Base-by-base conservation (phyloP, 1,140 invertebrate genomes). In the Drosophila fuyamai region DNA sequence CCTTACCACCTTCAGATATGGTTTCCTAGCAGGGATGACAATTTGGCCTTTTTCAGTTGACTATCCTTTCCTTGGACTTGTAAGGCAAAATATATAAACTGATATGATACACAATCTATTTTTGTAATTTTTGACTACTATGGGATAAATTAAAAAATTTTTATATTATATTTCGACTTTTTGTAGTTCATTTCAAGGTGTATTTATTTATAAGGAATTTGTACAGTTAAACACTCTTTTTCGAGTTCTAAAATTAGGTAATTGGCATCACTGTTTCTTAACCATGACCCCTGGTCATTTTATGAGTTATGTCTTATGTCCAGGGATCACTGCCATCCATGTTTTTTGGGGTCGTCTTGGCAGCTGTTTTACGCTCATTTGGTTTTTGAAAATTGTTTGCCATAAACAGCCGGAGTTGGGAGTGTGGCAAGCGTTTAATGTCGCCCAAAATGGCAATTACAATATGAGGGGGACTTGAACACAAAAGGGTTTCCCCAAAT, bases 281-380 rank as follows among this genome's bases (percentile, higher is more conserved):
- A 5, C 53, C 36, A 10, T 16, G 29, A 16, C 38, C 47, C 43
- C 38, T 55, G 76, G 76, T 59, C 75, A 76, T 62, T 76, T 86
- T 76, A 76, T 82, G 66, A 82, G 60, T 82, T 83, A 86, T 86
- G 71, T 55, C 51, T 16, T 9, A 40, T 50, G 41, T 50, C 54
- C 60, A 44, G 58, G 48, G 65, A 72, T 72, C 43, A 47, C 36
- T 18, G 36, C 7, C 38, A 35, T 57, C 32, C 44, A 18, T 56
- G 65, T 58, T 50, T 57, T 51, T 59, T 46, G 65, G 51, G 66
- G 47, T 54, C 58, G 32, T 38, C 57, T 16, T 44, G 79, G 75
- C 83, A 88, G 77, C 73, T 88, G 84, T 79, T 88, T 89, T 77
- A 62, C 79, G 72, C 79, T 70, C 72, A 80, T 88, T 88, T 82